phyloP scores from a whole-genome alignment of 2,113 vertebrate genomes.

The Pholis gunnellus region DNA sequence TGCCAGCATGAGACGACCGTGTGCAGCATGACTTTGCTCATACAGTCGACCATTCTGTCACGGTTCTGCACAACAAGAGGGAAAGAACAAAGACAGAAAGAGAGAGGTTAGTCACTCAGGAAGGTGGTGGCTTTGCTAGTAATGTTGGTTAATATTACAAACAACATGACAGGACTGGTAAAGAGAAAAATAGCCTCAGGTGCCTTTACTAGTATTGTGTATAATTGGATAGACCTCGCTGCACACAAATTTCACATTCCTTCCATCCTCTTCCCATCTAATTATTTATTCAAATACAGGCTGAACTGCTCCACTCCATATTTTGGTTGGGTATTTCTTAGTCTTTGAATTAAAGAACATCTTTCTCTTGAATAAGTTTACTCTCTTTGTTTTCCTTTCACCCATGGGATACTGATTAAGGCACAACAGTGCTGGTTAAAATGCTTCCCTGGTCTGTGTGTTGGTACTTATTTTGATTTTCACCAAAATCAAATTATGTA shows the following conservation, averaged over 20 bases:
- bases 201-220: background rate
- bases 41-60: conserved; percentile 91
- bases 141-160: background rate
- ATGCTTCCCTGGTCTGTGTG: conserved; percentile 8
- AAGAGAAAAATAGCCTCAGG: background rate
- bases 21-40: conserved; percentile 98
- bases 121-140: background rate
- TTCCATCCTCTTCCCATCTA: background rate
- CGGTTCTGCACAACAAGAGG: conserved; percentile 84
- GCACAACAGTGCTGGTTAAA: background rate
- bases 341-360: background rate
- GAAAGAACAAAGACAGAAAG: conserved; percentile 49
- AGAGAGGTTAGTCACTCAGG: conserved; percentile 20
- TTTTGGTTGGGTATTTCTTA: background rate
- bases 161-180: background rate
- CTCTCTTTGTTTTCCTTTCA: conserved; percentile 12
- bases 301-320: background rate
- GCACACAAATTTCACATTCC: background rate
- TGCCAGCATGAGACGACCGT: conserved; percentile 93
- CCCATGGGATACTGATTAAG: conserved; percentile 9
- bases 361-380: background rate
- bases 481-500: background rate
- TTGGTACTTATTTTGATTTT: background rate
- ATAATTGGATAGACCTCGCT: background rate
- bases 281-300: background rate